A percentile compares a stretch with the other conserved stretches of the same genome.
Evolutionary conservation across 2,888 invertebrate species (phyloP).

Genomic region (Oegoconia quadripuncta): DNA sequence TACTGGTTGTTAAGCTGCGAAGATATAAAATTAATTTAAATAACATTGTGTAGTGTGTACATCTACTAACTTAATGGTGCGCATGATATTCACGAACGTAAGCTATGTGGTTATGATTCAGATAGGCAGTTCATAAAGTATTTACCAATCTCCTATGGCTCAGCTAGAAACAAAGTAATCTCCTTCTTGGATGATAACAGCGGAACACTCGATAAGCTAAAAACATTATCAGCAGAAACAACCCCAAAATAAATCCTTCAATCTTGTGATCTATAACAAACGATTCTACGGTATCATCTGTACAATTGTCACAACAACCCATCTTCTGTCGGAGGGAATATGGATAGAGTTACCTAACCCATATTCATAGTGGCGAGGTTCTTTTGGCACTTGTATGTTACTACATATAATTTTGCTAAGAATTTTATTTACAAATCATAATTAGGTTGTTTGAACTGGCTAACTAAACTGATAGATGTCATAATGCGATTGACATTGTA

Average conservation of each 20-base stretch:
- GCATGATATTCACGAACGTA: too few relatives aligned
- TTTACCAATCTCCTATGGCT: neutral
- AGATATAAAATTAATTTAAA: too few relatives aligned
- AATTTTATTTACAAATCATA: neutral
- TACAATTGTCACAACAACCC: slow-evolving; percentile 10
- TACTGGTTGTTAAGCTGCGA: too few relatives aligned
- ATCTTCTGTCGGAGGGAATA: slow-evolving; percentile 1
- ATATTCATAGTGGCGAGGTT: neutral
- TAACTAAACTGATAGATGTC: too few relatives aligned
- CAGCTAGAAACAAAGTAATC: neutral
- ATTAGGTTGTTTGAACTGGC: neutral
- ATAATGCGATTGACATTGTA: too few relatives aligned
- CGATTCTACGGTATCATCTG: slow-evolving; percentile 5
- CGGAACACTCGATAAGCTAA: slow-evolving; percentile 7
- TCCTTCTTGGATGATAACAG: slow-evolving; percentile 2
- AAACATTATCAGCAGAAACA: slow-evolving; percentile 1
- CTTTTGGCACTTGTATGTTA: neutral
- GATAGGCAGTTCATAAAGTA: too few relatives aligned
- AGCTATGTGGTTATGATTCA: neutral
- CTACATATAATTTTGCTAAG: neutral
- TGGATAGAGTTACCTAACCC: neutral
- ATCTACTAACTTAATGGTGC: too few relatives aligned
- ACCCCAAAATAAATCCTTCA: slow-evolving; percentile 1
- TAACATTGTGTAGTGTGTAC: too few relatives aligned
- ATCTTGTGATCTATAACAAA: slow-evolving; percentile 1